phyloP scores from a whole-genome alignment of 2,113 vertebrate species.

The Globicephala melas region DNA sequence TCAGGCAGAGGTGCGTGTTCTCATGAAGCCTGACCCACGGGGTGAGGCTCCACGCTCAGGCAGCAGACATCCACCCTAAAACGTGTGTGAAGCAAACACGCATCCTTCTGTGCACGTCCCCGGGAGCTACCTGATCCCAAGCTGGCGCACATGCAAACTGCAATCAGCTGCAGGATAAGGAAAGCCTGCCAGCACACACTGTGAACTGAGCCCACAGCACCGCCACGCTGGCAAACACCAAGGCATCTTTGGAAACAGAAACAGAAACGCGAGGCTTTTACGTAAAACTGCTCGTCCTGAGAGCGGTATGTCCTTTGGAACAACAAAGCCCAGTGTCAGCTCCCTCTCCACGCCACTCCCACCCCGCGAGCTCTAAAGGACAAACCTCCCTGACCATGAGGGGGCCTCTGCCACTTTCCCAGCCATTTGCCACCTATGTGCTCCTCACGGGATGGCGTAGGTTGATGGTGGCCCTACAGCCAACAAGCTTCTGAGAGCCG shows the following conservation, averaged over 20 bases:
- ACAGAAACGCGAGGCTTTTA: neutral
- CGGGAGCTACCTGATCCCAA: no score
- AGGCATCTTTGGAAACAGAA: neutral
- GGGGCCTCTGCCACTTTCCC: neutral
- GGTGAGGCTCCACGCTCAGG: neutral
- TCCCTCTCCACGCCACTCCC: neutral
- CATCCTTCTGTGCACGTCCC: neutral
- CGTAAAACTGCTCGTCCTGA: neutral
- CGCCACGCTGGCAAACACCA: rapidly evolving
- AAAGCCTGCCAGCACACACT: neutral
- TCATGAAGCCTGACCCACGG: neutral
- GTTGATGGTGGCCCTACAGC: neutral
- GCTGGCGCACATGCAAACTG: neutral
- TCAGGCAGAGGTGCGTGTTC: neutral
- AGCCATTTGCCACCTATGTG: neutral
- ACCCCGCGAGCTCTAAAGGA: neutral
- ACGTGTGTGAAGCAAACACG: neutral
- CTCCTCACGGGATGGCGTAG: rapidly evolving
- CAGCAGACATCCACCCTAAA: neutral
- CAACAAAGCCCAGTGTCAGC: rapidly evolving
- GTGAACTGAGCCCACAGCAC: neutral
- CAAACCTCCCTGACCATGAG: neutral
- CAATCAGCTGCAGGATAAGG: neutral
- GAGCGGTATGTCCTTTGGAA: neutral
- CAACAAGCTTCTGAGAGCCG: neutral